Conservation (phyloP, 2,113 vertebrate species). For the Brevimyrus niger region DNA sequence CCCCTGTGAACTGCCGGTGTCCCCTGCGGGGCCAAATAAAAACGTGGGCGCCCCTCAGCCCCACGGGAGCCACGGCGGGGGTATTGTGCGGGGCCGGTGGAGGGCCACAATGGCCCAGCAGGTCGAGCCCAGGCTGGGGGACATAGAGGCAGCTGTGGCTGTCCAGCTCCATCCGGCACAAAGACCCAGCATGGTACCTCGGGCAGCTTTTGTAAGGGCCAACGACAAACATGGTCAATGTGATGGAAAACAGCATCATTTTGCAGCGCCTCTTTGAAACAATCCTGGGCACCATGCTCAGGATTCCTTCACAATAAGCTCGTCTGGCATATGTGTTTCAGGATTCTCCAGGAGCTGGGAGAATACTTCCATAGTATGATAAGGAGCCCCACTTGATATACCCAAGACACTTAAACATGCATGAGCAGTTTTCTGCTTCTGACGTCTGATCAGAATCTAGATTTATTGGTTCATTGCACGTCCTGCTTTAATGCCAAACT, state of each 20-base stretch:
- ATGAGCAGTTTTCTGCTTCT: neutral
- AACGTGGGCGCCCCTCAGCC: conserved; percentile 31
- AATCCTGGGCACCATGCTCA: neutral
- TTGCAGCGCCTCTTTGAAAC: neutral
- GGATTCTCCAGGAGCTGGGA: neutral
- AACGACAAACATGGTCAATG: conserved; percentile 17
- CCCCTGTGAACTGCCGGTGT: conserved; percentile 31
- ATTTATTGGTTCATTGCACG: neutral
- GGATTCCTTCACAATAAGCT: neutral
- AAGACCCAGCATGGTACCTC: conserved; percentile 49
- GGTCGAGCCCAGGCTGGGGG: conserved; percentile 40
- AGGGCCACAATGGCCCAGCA: conserved; percentile 57
- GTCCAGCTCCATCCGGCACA: conserved; percentile 34
- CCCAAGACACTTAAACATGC: neutral
- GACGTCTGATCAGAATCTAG: neutral
- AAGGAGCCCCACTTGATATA: neutral
- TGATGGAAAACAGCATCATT: neutral
- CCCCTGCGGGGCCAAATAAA: conserved; percentile 41
- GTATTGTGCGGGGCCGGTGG: conserved; percentile 34
- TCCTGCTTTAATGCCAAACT: neutral
- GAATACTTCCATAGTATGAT: neutral
- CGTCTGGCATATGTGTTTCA: neutral
- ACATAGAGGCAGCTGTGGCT: conserved; percentile 43
- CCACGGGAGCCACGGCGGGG: conserved; percentile 33
- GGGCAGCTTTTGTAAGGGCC: conserved; percentile 22